A percentile compares a stretch with the other conserved stretches of the same genome.
phyloP scores from a whole-genome alignment of 2,113 vertebrate genomes.

The Macquaria ambigua region DNA sequence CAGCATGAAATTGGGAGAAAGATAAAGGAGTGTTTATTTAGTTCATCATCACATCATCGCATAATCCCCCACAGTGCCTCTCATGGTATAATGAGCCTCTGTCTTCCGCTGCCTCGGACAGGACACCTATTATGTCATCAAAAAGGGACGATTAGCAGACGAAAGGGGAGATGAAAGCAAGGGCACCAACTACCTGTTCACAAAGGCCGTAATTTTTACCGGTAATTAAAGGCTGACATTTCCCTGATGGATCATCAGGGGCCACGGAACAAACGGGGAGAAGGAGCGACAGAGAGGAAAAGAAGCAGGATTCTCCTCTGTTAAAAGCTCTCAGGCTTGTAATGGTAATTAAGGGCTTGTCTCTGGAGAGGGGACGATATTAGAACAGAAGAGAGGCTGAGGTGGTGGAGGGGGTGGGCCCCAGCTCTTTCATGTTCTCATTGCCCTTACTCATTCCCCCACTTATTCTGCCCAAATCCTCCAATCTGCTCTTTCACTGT shows the following conservation, averaged over 20 bases:
- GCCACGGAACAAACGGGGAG: slow-evolving; percentile 64
- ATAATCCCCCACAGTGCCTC: slow-evolving; percentile 59
- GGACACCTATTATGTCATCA: slow-evolving; percentile 78
- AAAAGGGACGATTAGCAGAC: slow-evolving; percentile 72
- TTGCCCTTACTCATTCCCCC: slow-evolving; percentile 54
- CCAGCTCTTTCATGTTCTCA: slow-evolving; percentile 59
- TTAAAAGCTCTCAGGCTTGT: slow-evolving; percentile 76
- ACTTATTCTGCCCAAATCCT: slow-evolving; percentile 44
- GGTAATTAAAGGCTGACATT: slow-evolving; percentile 80
- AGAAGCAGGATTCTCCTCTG: slow-evolving; percentile 71
- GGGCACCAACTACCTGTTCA: slow-evolving; percentile 77
- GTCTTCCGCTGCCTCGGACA: slow-evolving; percentile 57
- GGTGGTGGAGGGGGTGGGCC: slow-evolving; percentile 27
- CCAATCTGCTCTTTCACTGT: slow-evolving; percentile 21
- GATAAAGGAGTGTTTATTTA: slow-evolving; percentile 60
- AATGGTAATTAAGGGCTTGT: slow-evolving; percentile 77
- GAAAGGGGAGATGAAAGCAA: slow-evolving; percentile 64
- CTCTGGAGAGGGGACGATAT: slow-evolving; percentile 70
- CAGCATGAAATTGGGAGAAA: slow-evolving; percentile 33
- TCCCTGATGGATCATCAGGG: slow-evolving; percentile 70
- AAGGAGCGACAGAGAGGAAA: slow-evolving; percentile 59
- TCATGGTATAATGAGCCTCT: slow-evolving; percentile 59
- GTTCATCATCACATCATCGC: slow-evolving; percentile 55
- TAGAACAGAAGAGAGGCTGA: slow-evolving; percentile 63
- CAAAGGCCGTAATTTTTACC: slow-evolving; percentile 75